Evolutionary conservation across 2,797 vertebrate species (phyloP).

Genomic region (Eospalax fontanierii): DNA sequence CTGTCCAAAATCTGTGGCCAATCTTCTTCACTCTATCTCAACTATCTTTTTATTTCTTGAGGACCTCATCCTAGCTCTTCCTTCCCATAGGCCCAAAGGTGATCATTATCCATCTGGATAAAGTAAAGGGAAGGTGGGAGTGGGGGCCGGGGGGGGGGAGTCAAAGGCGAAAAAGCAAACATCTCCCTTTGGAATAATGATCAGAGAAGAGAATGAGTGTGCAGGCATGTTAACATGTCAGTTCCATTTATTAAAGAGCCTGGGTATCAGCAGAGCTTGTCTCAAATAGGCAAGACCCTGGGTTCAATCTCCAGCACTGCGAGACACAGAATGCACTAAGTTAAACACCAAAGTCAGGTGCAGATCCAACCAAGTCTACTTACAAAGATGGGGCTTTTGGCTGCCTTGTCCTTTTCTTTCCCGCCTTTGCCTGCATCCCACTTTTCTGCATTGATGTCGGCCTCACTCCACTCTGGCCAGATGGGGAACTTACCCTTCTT

Average conservation of each 20-base stretch:
- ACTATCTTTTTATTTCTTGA: not conserved
- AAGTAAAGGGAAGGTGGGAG: not conserved
- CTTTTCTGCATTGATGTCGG: constrained; percentile 94
- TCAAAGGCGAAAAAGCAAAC: not conserved
- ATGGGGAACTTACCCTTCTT: constrained; percentile 89
- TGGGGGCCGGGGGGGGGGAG: not conserved
- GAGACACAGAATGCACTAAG: not conserved
- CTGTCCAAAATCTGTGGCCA: not conserved
- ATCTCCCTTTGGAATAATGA: not conserved
- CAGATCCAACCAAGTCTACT: constrained; percentile 80
- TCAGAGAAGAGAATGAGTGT: not conserved
- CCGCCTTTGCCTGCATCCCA: constrained; percentile 92
- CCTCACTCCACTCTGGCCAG: constrained; percentile 98
- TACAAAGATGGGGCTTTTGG: constrained; percentile 90
- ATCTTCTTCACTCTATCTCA: not conserved
- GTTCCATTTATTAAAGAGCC: not conserved
- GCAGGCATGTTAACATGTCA: not conserved
- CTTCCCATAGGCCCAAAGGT: not conserved
- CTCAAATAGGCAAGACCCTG: not conserved
- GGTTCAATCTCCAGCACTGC: not conserved
- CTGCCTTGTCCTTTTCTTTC: constrained; percentile 92
- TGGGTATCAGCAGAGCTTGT: not conserved
- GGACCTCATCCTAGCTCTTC: not conserved
- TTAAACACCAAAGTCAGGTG: not conserved
- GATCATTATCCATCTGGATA: not conserved